Percentiles rank a stretch among this genome's conserved stretches.
phyloP scores from a whole-genome alignment of 2,113 vertebrate genomes.

The Parus major region DNA sequence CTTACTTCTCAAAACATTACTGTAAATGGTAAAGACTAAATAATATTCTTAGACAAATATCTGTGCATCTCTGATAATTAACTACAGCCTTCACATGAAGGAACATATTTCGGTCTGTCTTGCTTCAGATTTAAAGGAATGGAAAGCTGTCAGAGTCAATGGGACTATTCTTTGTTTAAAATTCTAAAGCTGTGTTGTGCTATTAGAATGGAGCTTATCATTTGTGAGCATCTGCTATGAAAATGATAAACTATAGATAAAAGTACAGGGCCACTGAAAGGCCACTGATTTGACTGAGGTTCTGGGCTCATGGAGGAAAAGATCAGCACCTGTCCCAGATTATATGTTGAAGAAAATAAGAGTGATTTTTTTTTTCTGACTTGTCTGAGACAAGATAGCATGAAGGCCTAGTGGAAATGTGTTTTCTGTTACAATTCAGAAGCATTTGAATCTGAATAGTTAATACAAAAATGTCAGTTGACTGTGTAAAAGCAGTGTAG shows the following conservation, averaged over 20 bases:
- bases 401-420: background rate
- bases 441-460: background rate
- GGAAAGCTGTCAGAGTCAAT: background rate
- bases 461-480: background rate
- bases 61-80: constrained; percentile 47
- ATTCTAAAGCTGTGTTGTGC: background rate
- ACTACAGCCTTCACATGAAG: background rate
- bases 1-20: constrained; percentile 54
- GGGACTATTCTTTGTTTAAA: background rate
- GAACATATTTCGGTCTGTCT: background rate
- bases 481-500: background rate
- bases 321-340: background rate
- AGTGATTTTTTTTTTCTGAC: background rate
- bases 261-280: background rate
- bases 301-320: background rate
- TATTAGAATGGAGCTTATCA: background rate
- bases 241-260: background rate
- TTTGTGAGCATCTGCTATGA: background rate
- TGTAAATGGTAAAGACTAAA: constrained; percentile 64
- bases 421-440: background rate
- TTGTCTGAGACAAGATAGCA: background rate
- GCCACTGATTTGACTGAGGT: background rate
- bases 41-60: constrained; percentile 26
- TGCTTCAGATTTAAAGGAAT: background rate
- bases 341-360: background rate